Evolutionary conservation across 2,113 vertebrate species (phyloP), one percentile per base, ranked within the genome.

Genomic region (Shinisaurus crocodilurus): DNA sequence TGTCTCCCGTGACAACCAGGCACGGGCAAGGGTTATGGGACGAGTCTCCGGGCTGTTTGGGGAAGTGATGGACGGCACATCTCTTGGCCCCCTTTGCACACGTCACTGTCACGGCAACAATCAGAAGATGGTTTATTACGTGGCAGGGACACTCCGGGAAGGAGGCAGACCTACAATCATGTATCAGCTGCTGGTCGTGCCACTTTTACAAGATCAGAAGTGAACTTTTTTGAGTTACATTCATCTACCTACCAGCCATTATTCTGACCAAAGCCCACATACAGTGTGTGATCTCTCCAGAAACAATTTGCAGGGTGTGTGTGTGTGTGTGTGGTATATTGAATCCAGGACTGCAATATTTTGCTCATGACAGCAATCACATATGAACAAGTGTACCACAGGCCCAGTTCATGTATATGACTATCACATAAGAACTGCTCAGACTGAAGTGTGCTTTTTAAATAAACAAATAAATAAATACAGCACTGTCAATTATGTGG

Each of bases 311-410:
- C 48, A 3, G 40, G 34, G 57, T 16, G 57, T 1, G 34, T 3
- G 37, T 16, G 5, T n/a, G n/a, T n/a, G n/a, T n/a, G n/a, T n/a
- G n/a, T n/a, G n/a, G n/a, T n/a, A 54, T 54, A 9, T 29, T n/a
- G 84, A 70, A 86, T 37, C 13, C 83, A 20, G 15, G 6, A 10
- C 23, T 13, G 20, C 34, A 50, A 20, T 6, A 34, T 15, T 20
- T 8, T n/a, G 0, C 2, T 34, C 8, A 2, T 20, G 12, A 6
- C 40, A 8, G 12, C 37, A 6, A 6, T 6, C 37, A 27, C 37
- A 27, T 9, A 57, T 18, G 3, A 10, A 6, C 34, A 63, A 12
- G 37, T 34, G 12, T 43, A 12, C 8, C 20, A 32, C 40, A 6
- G 1, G 45, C 12, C 72, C 72, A 40, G 43, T 34, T 32, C 32